These are phyloP conservation scores for Protobothrops mucrosquamatus DNA, from an alignment of 2,113 vertebrate species.

Conservation along the genomic window DNA sequence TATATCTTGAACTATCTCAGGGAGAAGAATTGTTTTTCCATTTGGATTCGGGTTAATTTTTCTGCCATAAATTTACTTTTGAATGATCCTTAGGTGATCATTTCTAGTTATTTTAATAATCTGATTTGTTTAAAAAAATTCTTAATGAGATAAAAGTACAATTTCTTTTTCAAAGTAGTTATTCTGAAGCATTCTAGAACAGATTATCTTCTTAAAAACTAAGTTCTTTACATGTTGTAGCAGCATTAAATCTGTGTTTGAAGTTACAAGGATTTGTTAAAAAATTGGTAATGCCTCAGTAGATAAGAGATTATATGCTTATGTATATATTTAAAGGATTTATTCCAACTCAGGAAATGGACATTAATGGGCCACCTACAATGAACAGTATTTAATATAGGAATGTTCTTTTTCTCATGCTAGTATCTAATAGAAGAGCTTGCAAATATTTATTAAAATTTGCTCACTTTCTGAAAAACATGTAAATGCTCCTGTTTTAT, in stretches of 20 bases:
- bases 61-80: conserved; percentile 23
- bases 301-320: conserved; percentile 84
- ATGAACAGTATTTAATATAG: conserved; percentile 78
- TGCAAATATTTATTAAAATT: conserved; percentile 70
- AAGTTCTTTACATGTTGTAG: conserved; percentile 77
- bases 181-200: conserved; percentile 76
- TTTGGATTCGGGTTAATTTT: conserved; percentile 43
- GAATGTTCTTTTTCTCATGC: conserved; percentile 53
- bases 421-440: conserved; percentile 71
- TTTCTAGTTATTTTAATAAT: conserved; percentile 45
- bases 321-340: conserved; percentile 79
- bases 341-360: conserved; percentile 74
- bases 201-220: conserved; percentile 82
- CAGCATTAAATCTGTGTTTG: conserved; percentile 78
- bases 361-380: conserved; percentile 86
- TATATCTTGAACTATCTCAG: conserved; percentile 51
- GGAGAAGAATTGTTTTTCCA: conserved; percentile 28
- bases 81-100: conserved; percentile 22
- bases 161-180: conserved; percentile 70
- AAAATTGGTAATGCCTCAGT: conserved; percentile 83
- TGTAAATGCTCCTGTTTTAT: conserved; percentile 74
- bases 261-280: conserved; percentile 82
- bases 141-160: conserved; percentile 71
- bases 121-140: conserved; percentile 65
- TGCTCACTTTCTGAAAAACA: conserved; percentile 78